Base-by-base conservation (phyloP, 2,797 vertebrate species). In the Fratercula arctica region DNA sequence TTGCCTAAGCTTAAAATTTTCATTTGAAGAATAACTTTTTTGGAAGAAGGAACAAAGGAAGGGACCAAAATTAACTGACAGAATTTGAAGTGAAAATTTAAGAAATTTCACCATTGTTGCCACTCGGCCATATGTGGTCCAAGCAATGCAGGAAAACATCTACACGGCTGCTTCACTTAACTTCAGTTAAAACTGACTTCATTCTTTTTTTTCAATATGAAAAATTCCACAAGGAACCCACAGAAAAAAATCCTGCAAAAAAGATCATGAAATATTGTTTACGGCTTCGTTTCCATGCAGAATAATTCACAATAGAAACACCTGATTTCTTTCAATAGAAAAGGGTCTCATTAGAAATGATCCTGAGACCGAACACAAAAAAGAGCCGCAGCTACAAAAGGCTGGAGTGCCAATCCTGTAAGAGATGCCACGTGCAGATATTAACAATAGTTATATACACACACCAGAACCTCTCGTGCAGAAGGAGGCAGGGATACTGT, bases 111-210 rank as follows among this genome's bases (percentile, higher is more conserved):
- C 17, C 3, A 1, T 23, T 54, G 18, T 16, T 75, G 28, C 18
- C 4, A 0, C 41, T 91, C 0, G 0, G 68, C 45, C 16, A 11
- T 6, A 23, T 0, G 0, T 57, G 16, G n/a, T 39, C 50, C 31
- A 8, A 88, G 26, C 43, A 68, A 63, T 25, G 23, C 45, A 72
- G 48, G 31, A 50, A 77, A 93, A 26, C 3, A 67, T 23, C n/a
- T 60, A 26, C 85, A 79, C 1, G 5, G 11, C 57, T 37, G 11
- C 53, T 90, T 84, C 18, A 18, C 50, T 85, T 35, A 41, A 59
- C 16, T 56, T 87, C 14, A 25, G 13, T 48, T 82, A 67, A 79
- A 90, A 76, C 9, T 11, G 61, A 56, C 3, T 57, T 76, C 3
- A 45, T 39, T 50, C 4, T 4, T 33, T 56, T 43, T 69, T 60